Conservation (phyloP, 92 coral and sea anemone species). For the Umimayanthus chanpuru region DNA sequence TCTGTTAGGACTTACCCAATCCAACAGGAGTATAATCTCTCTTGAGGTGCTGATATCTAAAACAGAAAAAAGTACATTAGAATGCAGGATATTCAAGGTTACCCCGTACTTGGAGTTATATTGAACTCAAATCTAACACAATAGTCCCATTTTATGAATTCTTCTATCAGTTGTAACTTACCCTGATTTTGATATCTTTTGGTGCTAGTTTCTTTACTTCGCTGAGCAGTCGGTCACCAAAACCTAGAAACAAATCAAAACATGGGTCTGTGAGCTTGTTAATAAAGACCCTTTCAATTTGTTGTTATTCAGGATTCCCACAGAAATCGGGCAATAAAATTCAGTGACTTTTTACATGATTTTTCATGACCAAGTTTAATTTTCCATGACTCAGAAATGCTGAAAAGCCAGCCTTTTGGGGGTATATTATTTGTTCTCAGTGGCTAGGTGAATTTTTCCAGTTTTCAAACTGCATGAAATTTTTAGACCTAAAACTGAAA, state of each 20-base stretch:
- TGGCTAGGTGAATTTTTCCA: no score
- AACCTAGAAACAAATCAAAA: constrained; percentile 60
- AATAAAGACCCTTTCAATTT: not conserved
- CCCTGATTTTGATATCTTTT: constrained; percentile 97
- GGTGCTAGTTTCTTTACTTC: constrained; percentile 99
- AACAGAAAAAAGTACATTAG: not conserved
- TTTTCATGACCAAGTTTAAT: no score
- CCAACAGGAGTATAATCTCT: constrained; percentile 98
- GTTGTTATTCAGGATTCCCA: no score
- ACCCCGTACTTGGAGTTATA: no score
- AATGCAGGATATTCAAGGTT: not conserved
- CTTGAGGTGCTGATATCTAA: constrained; percentile 98
- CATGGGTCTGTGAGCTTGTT: not conserved
- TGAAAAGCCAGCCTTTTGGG: no score
- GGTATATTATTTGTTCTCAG: no score
- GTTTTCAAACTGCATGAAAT: no score
- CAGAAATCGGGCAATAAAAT: no score
- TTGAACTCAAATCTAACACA: not conserved
- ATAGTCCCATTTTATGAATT: no score
- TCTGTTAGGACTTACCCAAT: constrained; percentile 72
- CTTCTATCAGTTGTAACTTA: constrained; percentile 29
- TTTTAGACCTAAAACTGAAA: no score
- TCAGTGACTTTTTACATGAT: no score
- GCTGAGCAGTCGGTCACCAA: constrained; percentile 95
- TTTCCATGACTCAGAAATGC: no score